Percentiles rank a stretch among this genome's conserved stretches.
Evolutionary conservation across 2,888 invertebrate genomes (phyloP).

Genomic region (Exephanes ischioxanthus): DNA sequence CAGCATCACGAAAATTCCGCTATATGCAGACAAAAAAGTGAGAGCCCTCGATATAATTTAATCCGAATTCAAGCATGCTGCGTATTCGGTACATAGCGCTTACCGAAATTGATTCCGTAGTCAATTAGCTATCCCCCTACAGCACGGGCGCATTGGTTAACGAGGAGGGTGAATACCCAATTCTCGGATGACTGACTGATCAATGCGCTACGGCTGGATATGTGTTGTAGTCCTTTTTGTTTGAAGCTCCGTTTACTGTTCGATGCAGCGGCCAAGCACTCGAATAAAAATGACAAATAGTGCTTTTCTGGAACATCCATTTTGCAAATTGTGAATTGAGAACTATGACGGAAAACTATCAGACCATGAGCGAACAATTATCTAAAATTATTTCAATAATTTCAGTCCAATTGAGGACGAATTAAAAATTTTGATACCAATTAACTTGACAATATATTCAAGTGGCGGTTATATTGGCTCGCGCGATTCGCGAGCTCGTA

Average conservation of each 20-base stretch:
- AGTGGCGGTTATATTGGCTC: background rate
- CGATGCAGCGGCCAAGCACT: background rate
- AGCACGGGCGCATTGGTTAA: conserved; percentile 29
- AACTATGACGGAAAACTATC: background rate
- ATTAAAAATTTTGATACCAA: background rate
- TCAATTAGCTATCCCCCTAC: conserved; percentile 38
- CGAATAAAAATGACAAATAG: background rate
- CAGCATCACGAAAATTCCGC: background rate
- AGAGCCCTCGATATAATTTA: conserved; percentile 8
- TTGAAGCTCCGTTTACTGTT: background rate
- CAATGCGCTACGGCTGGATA: background rate
- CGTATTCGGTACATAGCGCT: background rate
- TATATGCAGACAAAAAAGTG: background rate
- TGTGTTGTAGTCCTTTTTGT: conserved; percentile 12
- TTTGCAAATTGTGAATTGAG: background rate
- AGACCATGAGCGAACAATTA: background rate
- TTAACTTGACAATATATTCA: background rate
- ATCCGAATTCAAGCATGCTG: background rate
- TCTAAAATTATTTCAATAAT: background rate
- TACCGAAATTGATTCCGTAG: conserved; percentile 24
- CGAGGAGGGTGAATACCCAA: conserved; percentile 28
- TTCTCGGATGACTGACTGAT: conserved; percentile 30
- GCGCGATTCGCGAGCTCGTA: no score
- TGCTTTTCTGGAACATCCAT: background rate
- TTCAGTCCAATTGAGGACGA: background rate